phyloP scores from a whole-genome alignment of 2,797 vertebrate genomes.

The Oreonectes daqikongensis region DNA sequence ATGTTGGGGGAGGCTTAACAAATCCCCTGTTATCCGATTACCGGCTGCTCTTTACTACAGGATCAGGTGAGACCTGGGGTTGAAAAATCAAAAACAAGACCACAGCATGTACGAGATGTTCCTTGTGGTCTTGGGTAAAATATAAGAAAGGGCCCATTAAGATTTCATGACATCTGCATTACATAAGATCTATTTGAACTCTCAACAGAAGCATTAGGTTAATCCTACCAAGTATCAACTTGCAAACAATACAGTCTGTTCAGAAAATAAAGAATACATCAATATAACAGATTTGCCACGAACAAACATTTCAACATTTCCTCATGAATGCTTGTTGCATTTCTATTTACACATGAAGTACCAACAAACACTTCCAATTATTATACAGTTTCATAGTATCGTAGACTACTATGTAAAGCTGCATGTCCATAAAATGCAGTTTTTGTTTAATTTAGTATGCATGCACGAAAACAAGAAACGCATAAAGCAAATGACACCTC shows the following conservation, averaged over 20 bases:
- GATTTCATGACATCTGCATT: neutral
- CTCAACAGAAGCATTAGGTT: neutral
- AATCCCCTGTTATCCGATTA: constrained; percentile 10
- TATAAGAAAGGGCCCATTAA: neutral
- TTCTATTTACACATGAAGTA: neutral
- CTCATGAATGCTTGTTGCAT: neutral
- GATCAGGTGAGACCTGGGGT: neutral
- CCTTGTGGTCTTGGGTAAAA: neutral
- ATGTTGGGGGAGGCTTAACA: constrained; percentile 58
- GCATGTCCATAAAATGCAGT: no score
- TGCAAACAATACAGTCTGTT: neutral
- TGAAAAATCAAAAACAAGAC: constrained; percentile 24
- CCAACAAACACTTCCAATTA: neutral
- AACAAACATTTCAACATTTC: neutral
- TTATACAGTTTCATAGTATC: neutral
- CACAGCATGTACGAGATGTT: neutral
- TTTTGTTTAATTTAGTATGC: no score
- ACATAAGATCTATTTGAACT: neutral
- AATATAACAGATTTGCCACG: neutral
- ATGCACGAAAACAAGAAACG: neutral
- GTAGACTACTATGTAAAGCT: no score
- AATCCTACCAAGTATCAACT: constrained; percentile 3
- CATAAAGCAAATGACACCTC: neutral
- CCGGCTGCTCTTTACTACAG: neutral
- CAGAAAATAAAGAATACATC: neutral